Evolutionary conservation across 2,888 invertebrate genomes (phyloP).

Genomic region (Apodemia zela): DNA sequence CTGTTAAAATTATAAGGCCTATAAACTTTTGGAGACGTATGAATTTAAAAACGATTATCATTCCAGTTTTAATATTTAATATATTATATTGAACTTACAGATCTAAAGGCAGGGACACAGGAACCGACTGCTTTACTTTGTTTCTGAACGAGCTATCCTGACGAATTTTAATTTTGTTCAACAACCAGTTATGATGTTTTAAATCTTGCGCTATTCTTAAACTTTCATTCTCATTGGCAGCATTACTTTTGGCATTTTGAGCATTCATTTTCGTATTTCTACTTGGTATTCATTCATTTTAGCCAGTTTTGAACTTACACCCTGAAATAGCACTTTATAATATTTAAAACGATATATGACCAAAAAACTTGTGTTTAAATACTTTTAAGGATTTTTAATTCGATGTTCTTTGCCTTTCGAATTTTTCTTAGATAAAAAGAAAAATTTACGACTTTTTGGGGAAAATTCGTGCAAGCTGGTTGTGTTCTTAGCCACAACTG

Average conservation of each 20-base stretch:
- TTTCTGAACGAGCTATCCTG: not conserved
- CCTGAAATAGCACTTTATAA: not conserved
- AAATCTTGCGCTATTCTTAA: not conserved
- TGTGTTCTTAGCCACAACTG: not conserved
- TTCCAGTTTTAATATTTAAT: too few relatives aligned
- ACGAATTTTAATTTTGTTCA: not conserved
- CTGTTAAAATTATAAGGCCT: too few relatives aligned
- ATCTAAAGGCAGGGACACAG: not conserved
- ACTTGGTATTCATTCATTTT: too few relatives aligned
- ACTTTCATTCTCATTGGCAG: not conserved
- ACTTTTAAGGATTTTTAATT: not conserved
- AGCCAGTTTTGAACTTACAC: not conserved
- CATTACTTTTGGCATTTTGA: not conserved
- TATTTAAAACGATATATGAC: not conserved
- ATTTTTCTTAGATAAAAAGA: not conserved
- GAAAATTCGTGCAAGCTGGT: not conserved
- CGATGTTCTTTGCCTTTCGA: not conserved
- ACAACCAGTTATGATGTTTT: slow-evolving; percentile 2
- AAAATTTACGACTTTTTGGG: not conserved
- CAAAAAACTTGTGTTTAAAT: not conserved
- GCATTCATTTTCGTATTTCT: too few relatives aligned
- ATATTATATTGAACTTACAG: not conserved
- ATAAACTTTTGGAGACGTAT: too few relatives aligned
- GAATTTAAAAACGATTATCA: too few relatives aligned
- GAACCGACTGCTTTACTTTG: not conserved